Evolutionary conservation across 2,113 vertebrate genomes (phyloP), one percentile per base, ranked within the genome.

Genomic region (Calypte anna): DNA sequence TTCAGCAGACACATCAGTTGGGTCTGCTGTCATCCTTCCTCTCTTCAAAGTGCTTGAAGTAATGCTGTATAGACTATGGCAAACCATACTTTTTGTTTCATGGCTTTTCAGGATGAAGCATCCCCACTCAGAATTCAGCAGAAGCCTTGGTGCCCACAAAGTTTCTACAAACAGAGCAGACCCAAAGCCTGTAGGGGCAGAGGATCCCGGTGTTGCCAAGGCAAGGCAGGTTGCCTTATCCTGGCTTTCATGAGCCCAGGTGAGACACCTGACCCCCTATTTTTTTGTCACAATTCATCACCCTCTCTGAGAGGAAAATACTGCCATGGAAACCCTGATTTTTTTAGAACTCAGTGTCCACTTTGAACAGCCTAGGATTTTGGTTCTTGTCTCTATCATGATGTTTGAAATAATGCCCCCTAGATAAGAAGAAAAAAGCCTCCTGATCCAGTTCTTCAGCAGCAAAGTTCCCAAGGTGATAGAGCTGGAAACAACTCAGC

Each of bases 271-370:
- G 66, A n/a, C 0, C 0, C 19, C 6, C 11, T 24, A 21, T 8
- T 12, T 69, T 12, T 17, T 43, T 2, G 10, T 43, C 20, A 33
- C 38, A 84, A 13, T 3, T 75, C 66, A 58, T 36, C 8, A 4
- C 14, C 54, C 13, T 19, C 44, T 44, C 44, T 22, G 23, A n/a
- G 54, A 57, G 14, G 21, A 89, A 74, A 73, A 46, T 14, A 18
- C 1, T 66, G 24, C 3, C 36, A 46, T 53, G 25, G 5, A 68
- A 51, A 38, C 5, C 1, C 2, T 24, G 3, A 0, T 78, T 75
- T 36, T 63, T 2, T 40, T 21, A 38, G 43, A 67, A 43, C 6
- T 23, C 10, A 1, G 19, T 12, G 2, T 51, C 9, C 8, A 6
- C 20, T 17, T 63, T 53, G 12, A 9, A 16, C 20, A 54, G 12